Base-by-base conservation (phyloP, 2,797 vertebrate genomes). In the Chelonia mydas region DNA sequence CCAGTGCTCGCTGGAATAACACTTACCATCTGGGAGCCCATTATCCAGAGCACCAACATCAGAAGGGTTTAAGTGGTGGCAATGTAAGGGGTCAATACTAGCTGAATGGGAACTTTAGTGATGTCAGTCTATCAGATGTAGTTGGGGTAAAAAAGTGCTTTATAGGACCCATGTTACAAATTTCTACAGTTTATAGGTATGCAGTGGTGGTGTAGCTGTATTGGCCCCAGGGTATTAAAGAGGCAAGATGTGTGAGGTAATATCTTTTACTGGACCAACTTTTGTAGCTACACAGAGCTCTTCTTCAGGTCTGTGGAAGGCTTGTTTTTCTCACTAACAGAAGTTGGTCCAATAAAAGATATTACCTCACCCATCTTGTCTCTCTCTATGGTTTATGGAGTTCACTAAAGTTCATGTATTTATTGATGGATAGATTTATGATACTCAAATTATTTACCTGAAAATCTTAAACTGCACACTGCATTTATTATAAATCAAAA, bases 391-490 rank as follows among this genome's bases (percentile, higher is more conserved):
- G 59, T 61, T 61, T 65, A 65, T 81, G 61, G 3, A 28, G 11
- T 27, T 83, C n/a, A 31, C 27, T 53, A 65, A 61, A 31, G 41
- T 89, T 78, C 72, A 57, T 76, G 85, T 84, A n/a, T 84, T 61
- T 95, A 27, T 90, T 28, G 0, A n/a, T 49, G 93, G 92, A 91
- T 10, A 57, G 27, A 93, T 59, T 15, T 21, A 50, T 93, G 92
- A 95, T 8, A 33, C 13, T 6, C 65, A 92, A 74, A 31, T 27
- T 90, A 65, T 90, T 72, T 92, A 72, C 27, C 57, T 78, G 2
- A 15, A 78, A 33, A 88, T 6, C 1, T 86, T 25, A 92, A 88
- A 78, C 8, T 83, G 57, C 82, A 94, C 88, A 65, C n/a, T 92
- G 6, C 11, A 89, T 97, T 93, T 85, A 61, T 10, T 78, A 41